These are phyloP conservation scores for Maconellicoccus hirsutus DNA, from an alignment of 1,140 invertebrate genomes.

Conservation along the genomic window DNA sequence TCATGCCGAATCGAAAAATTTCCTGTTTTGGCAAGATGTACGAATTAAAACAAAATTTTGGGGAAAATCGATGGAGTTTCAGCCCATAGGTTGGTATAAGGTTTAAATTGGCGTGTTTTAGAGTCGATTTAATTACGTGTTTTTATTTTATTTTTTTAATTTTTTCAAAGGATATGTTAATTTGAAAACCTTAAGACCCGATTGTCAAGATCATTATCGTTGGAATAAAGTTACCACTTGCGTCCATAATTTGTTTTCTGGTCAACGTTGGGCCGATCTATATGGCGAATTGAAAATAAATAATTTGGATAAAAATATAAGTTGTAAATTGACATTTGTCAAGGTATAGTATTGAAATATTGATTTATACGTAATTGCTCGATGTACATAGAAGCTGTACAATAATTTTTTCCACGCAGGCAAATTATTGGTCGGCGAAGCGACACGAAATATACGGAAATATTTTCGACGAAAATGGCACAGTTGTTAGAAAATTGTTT, in stretches of 20 bases:
- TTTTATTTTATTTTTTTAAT: conserved; percentile 1
- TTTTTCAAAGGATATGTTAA: conserved; percentile 36
- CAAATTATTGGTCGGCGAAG: conserved; percentile 66
- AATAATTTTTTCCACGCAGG: conserved; percentile 37
- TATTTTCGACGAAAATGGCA: conserved; percentile 41
- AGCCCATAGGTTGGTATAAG: conserved; percentile 50
- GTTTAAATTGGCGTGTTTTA: neutral
- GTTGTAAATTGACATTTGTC: conserved; percentile 67
- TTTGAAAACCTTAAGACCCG: conserved; percentile 39
- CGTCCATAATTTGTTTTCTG: conserved; percentile 72
- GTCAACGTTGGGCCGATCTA: conserved; percentile 73
- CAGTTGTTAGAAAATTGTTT: conserved; percentile 51
- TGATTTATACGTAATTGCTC: no score
- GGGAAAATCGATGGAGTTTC: conserved; percentile 83
- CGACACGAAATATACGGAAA: conserved; percentile 63
- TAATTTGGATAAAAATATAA: conserved; percentile 38
- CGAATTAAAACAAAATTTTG: conserved; percentile 80
- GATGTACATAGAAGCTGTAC: no score
- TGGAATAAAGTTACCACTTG: conserved; percentile 85
- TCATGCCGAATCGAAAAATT: conserved; percentile 60
- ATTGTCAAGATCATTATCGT: conserved; percentile 49
- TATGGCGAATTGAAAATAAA: conserved; percentile 69
- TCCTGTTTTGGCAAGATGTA: conserved; percentile 68
- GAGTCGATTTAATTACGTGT: neutral
- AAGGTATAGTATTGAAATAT: no score